Base-by-base conservation (phyloP, 2,113 vertebrate species). In the Procavia capensis region DNA sequence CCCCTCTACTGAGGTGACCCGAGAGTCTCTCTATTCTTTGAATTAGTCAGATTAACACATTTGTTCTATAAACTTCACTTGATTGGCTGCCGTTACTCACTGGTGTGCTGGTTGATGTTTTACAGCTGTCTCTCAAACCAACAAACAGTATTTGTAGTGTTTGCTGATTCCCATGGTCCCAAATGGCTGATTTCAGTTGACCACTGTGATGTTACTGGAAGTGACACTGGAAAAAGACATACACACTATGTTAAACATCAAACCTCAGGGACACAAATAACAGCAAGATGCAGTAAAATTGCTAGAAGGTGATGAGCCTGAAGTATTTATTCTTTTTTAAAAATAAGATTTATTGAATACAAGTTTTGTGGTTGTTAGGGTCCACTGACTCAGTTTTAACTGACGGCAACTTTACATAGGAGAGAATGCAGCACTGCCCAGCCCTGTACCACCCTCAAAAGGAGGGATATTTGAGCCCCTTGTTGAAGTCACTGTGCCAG, bases 171-270 rank as follows among this genome's bases (percentile, higher is more conserved):
- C 5, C 2, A 5, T 86, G 6, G 64, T 75, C 24, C 24, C 22
- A 61, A 22, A 4, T 2, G 31, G 34, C 8, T 19, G 1, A 17
- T 76, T 84, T 81, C 31, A 57, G n/a, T 36, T 29, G 1, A 0
- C 36, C 22, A 6, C 4, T 20, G 43, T 41, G 36, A 22, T 57
- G 50, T 50, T 36, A 31, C 4, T 20, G 29, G 31, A 29, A 1
- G 5, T 22, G 39, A 11, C 36, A 4, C 2, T 64, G n/a, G 89
- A 27, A 17, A 34, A 41, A 74, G 39, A 22, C n/a, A n/a, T 3
- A 8, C 4, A 6, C 11, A 13, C 2, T 36, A 10, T 0, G 4
- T 1, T 5, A 68, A 34, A 13, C 1, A 6, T 1, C 19, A 41
- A 24, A 41, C 13, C 11, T 17, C 2, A 5, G 47, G 50, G 3